Conservation (phyloP, 2,888 invertebrate genomes). For the Magallana nippona region DNA sequence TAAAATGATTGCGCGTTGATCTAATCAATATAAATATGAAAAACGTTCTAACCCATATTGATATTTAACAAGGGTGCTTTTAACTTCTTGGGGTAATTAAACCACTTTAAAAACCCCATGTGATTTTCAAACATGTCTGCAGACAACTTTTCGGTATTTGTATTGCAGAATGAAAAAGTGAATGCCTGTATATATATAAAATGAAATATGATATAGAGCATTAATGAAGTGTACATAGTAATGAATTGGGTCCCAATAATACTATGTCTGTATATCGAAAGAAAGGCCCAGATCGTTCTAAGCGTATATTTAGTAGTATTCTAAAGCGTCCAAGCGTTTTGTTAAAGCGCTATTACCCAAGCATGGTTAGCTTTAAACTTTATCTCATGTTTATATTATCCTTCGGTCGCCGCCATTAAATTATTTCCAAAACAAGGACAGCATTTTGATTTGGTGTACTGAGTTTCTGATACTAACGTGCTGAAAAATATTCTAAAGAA, state of each 20-base stretch:
- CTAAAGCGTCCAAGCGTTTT: constrained; percentile 5
- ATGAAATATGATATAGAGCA: no score
- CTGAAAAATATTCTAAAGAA: background rate
- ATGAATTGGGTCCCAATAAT: background rate
- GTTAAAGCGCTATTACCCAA: constrained; percentile 13
- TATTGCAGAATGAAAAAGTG: no score
- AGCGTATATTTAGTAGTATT: background rate
- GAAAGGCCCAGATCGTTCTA: background rate
- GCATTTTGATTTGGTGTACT: background rate
- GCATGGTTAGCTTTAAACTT: constrained; percentile 17
- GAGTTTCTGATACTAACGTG: background rate
- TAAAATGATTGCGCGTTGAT: no score
- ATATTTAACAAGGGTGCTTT: no score
- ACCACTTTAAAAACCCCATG: no score
- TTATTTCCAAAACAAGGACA: background rate
- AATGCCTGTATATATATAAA: no score
- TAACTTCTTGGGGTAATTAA: no score
- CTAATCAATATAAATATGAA: no score
- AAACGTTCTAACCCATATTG: no score
- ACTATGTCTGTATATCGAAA: background rate
- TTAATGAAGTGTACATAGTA: background rate
- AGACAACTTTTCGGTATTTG: no score
- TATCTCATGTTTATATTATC: constrained; percentile 13
- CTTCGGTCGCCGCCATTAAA: constrained; percentile 14
- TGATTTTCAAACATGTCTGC: no score